Evolutionary conservation across 2,888 invertebrate species (phyloP), one percentile per base, ranked within the genome.

Genomic region (Palloptera scutellata): DNA sequence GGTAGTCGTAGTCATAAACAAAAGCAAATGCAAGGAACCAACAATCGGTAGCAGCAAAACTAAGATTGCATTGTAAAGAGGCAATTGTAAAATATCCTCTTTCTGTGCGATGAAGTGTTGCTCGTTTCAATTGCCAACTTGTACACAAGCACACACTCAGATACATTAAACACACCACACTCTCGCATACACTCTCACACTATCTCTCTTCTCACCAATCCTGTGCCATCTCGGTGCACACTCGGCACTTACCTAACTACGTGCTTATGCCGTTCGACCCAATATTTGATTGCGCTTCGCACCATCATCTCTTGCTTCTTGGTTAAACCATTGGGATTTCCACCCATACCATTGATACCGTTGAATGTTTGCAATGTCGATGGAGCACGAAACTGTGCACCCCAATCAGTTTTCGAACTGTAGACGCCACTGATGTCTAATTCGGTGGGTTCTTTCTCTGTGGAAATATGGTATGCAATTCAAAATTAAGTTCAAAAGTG

Each of bases 181-280:
- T n/a, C n/a, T n/a, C n/a, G n/a, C 2, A 30, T 30, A 30, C 30
- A 30, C 30, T 30, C 30, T 4, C 30, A 30, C 30, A 30, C 30
- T 30, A 30, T 30, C 30, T 30, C 30, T 4, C 30, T 4, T 30
- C 6, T 30, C 30, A 30, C 6, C 6, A 30, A 30, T 4, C 3
- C 30, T 30, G 30, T 30, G 30, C 30, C n/a, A n/a, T n/a, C n/a
- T n/a, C n/a, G 30, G 3, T 30, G 6, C 30, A 4, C 30, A 6
- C 17, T 30, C 11, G 10, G 12, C n/a, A 58, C 64, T 64, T 81
- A 94, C 94, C 93, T 91, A 54, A 94, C 94, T 64, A 94, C 92
- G 79, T 94, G 94, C 84, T 94, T 95, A 81, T 95, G 94, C 51
- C 94, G 86, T 79, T 95, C 94, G 41, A 95, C 94, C 94, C 94